Conservation (phyloP, 2,797 vertebrate species). For the Eulemur albifrons region DNA sequence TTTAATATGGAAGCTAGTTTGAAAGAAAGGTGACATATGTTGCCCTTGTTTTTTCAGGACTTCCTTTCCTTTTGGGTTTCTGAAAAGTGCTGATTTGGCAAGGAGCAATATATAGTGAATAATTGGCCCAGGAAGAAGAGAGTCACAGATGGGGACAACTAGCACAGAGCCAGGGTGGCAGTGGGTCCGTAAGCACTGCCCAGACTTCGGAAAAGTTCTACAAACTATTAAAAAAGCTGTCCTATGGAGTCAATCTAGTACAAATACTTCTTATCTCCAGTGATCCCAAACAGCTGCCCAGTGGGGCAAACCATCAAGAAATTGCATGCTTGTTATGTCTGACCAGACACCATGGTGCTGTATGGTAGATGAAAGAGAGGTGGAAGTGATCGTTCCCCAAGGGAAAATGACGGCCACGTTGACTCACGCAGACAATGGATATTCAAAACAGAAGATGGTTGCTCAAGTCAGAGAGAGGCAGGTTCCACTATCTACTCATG, state of each 20-base stretch:
- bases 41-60: not conserved
- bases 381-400: not conserved
- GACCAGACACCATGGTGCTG: not conserved
- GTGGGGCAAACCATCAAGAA: not conserved
- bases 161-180: not conserved
- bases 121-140: not conserved
- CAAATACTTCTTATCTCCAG: not conserved
- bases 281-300: not conserved
- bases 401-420: not conserved
- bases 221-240: not conserved
- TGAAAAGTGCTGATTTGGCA: not conserved
- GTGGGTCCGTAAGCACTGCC: not conserved
- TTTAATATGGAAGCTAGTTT: slow-evolving; percentile 23
- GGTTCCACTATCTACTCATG: not conserved
- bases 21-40: not conserved
- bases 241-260: not conserved
- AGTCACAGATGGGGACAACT: not conserved
- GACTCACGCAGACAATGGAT: not conserved
- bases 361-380: not conserved
- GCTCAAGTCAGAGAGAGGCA: not conserved
- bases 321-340: not conserved
- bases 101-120: not conserved
- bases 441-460: not conserved
- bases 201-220: not conserved
- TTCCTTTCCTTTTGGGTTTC: not conserved